Percentiles rank a stretch among this genome's conserved stretches.
phyloP scores from a whole-genome alignment of 2,888 invertebrate genomes.

The Drosophila longiperda region DNA sequence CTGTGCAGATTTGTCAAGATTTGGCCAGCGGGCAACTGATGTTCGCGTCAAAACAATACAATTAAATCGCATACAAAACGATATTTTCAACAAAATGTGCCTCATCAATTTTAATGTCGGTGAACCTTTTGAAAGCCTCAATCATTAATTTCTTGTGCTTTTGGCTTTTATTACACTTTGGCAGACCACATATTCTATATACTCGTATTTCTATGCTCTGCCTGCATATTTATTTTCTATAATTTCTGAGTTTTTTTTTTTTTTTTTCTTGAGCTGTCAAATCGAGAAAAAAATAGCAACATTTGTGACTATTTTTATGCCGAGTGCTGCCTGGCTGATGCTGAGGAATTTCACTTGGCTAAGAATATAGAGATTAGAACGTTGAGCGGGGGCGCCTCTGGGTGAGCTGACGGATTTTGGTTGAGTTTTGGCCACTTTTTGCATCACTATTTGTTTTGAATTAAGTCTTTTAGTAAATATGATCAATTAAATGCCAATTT shows the following conservation, averaged over 20 bases:
- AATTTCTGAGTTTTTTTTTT: constrained; percentile 31
- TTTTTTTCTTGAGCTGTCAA: constrained; percentile 58
- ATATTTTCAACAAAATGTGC: constrained; percentile 9
- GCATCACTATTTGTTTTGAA: constrained; percentile 19
- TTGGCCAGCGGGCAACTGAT: constrained; percentile 49
- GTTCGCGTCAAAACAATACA: constrained; percentile 23
- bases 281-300: constrained; percentile 58
- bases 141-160: constrained; percentile 55
- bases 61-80: constrained; percentile 13
- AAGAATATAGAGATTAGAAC: constrained; percentile 38
- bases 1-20: constrained; percentile 48
- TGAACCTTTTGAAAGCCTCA: constrained; percentile 43
- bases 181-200: constrained; percentile 11
- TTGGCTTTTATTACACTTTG: constrained; percentile 43
- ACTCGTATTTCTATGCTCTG: constrained; percentile 35
- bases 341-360: constrained; percentile 66
- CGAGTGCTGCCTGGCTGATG: constrained; percentile 63
- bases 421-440: constrained; percentile 34
- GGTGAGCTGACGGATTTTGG: constrained; percentile 17
- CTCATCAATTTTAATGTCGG: constrained; percentile 66
- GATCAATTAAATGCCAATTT: neutral
- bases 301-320: constrained; percentile 66
- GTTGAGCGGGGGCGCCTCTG: constrained; percentile 25
- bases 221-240: constrained; percentile 55
- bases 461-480: neutral